Conservation (phyloP, 2,888 invertebrate genomes). For the Amphipyra tragopoginis region DNA sequence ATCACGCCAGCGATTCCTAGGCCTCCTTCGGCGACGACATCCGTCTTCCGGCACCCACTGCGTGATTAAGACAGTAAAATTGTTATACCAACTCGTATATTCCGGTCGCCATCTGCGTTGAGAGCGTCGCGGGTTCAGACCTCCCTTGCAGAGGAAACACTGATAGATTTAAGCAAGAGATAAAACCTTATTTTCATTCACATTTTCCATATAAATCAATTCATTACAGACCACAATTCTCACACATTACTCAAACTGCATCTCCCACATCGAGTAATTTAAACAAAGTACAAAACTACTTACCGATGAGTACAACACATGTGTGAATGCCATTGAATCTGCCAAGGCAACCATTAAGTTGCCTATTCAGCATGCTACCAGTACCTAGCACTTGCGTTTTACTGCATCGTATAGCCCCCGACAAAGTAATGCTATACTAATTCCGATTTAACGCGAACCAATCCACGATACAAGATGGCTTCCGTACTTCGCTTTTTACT, state of each 20-base stretch:
- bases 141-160: too few species aligned
- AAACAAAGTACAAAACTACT: conserved; percentile 3
- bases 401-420: conserved; percentile 57
- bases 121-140: too few species aligned
- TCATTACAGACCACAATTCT: not conserved
- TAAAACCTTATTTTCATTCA: not conserved
- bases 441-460: conserved; percentile 71
- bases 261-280: not conserved
- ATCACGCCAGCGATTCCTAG: too few species aligned
- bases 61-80: too few species aligned
- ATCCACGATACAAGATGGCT: conserved; percentile 70
- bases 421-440: conserved; percentile 66
- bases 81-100: too few species aligned
- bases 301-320: conserved; percentile 21
- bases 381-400: conserved; percentile 50
- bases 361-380: conserved; percentile 19
- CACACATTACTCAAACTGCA: not conserved
- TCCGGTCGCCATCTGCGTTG: too few species aligned
- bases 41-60: too few species aligned
- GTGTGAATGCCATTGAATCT: conserved; percentile 32
- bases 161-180: not conserved
- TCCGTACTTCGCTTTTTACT: conserved; percentile 77
- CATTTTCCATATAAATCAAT: not conserved
- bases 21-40: too few species aligned
- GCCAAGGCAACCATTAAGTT: conserved; percentile 48